Evolutionary conservation across 2,888 invertebrate species (phyloP).

Genomic region (Drosophila dives): DNA sequence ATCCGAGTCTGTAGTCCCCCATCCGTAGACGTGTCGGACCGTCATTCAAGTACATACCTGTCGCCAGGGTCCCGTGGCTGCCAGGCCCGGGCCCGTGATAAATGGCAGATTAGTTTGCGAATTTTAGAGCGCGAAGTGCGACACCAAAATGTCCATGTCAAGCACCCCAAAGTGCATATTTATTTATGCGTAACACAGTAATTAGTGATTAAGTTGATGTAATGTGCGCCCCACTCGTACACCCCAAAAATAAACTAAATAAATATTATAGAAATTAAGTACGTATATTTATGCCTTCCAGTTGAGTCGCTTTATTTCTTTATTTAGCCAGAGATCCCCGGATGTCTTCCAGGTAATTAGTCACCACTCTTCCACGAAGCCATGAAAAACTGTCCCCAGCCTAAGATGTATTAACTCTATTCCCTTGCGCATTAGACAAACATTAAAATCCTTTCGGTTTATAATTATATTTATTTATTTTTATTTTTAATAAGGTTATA

Average conservation of each 20-base stretch:
- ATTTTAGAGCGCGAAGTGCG: conserved; percentile 64
- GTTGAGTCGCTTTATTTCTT: conserved; percentile 13
- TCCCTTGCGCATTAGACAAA: neutral
- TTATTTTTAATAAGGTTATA: no score
- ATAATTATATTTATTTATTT: neutral
- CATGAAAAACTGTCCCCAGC: conserved; percentile 1
- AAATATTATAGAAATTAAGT: conserved; percentile 15
- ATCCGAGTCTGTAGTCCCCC: conserved; percentile 12
- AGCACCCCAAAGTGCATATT: conserved; percentile 44
- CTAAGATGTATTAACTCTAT: conserved; percentile 20
- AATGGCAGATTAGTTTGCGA: conserved; percentile 83
- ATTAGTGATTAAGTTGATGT: conserved; percentile 77
- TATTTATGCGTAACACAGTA: conserved; percentile 70
- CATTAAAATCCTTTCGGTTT: neutral
- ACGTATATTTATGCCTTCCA: neutral
- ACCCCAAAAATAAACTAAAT: conserved; percentile 23
- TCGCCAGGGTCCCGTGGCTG: conserved; percentile 59
- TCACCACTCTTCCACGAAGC: conserved; percentile 42
- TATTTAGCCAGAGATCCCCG: conserved; percentile 40
- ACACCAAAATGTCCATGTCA: conserved; percentile 60
- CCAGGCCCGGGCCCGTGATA: conserved; percentile 65
- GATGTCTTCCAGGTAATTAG: conserved; percentile 59
- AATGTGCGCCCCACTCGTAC: conserved; percentile 34
- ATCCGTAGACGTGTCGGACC: conserved; percentile 13
- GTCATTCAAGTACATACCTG: conserved; percentile 68